Evolutionary conservation across 2,797 vertebrate species (phyloP).

Genomic region (Scleropages formosus): DNA sequence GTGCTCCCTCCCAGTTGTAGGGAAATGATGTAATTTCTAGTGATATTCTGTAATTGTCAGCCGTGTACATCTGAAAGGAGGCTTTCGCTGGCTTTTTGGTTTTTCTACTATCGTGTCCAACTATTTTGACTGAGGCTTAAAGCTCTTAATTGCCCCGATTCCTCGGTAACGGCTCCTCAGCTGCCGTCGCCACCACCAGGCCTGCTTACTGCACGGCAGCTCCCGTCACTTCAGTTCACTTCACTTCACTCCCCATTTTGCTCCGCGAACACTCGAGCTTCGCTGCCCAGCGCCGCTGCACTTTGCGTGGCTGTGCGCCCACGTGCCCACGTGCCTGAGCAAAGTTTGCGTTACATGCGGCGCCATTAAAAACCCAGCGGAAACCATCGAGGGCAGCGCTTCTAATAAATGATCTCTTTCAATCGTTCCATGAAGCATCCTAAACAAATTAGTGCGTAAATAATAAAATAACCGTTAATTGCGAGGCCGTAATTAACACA

Average conservation of each 20-base stretch:
- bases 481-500: conserved; percentile 10
- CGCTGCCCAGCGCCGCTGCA: background rate
- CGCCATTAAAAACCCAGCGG: conserved; percentile 3
- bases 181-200: background rate
- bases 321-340: background rate
- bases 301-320: background rate
- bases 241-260: background rate
- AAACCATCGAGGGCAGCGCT: background rate
- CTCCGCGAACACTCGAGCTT: background rate
- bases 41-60: too few relatives aligned
- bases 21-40: background rate
- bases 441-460: conserved; percentile 23
- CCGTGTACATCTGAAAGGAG: too few relatives aligned
- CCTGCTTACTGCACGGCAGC: background rate
- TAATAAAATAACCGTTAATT: conserved; percentile 24
- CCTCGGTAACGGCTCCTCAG: background rate
- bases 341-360: background rate
- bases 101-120: background rate
- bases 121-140: too few relatives aligned
- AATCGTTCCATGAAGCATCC: conserved; percentile 15
- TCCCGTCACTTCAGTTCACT: too few relatives aligned
- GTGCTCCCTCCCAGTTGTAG: background rate
- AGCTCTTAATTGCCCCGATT: background rate
- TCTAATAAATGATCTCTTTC: conserved; percentile 7
- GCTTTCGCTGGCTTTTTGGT: background rate